A percentile compares a stretch with the other conserved stretches of the same genome.
Evolutionary conservation across 1,140 invertebrate genomes (phyloP).

Genomic region (Drosophila sturtevanti): DNA sequence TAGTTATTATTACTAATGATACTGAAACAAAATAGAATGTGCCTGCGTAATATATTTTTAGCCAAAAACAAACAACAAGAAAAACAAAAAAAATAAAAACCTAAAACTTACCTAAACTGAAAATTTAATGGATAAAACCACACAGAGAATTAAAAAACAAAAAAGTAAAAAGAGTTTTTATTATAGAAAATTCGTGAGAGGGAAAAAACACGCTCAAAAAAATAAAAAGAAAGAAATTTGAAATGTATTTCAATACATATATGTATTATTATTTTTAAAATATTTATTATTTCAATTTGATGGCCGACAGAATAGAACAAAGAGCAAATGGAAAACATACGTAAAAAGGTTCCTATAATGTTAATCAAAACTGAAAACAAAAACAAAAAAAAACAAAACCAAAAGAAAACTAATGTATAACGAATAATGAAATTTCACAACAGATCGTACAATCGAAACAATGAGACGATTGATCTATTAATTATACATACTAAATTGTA

Average conservation of each 20-base stretch:
- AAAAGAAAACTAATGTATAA: constrained; percentile 41
- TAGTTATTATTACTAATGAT: constrained; percentile 78
- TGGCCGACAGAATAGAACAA: constrained; percentile 28
- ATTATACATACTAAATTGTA: constrained; percentile 42
- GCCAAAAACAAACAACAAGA: constrained; percentile 57
- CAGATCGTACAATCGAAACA: constrained; percentile 23
- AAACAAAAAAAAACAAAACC: constrained; percentile 38
- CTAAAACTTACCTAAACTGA: constrained; percentile 16
- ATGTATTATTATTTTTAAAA: constrained; percentile 29
- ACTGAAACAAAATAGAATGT: constrained; percentile 83
- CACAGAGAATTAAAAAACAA: constrained; percentile 36
- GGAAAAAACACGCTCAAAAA: constrained; percentile 56
- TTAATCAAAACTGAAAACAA: constrained; percentile 67
- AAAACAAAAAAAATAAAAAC: constrained; percentile 25
- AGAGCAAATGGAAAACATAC: constrained; percentile 64
- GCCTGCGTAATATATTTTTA: constrained; percentile 83
- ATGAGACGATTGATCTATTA: constrained; percentile 29
- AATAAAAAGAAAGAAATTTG: constrained; percentile 42
- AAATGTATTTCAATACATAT: too few relatives aligned
- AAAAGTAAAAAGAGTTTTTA: constrained; percentile 46
- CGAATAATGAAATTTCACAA: constrained; percentile 27
- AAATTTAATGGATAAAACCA: constrained; percentile 29
- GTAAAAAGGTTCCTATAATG: constrained; percentile 82
- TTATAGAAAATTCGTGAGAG: constrained; percentile 50
- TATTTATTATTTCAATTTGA: constrained; percentile 41